Percentiles rank a stretch among this genome's conserved stretches.
phyloP scores from a whole-genome alignment of 2,888 invertebrate species.

The Nomada fabriciana region DNA sequence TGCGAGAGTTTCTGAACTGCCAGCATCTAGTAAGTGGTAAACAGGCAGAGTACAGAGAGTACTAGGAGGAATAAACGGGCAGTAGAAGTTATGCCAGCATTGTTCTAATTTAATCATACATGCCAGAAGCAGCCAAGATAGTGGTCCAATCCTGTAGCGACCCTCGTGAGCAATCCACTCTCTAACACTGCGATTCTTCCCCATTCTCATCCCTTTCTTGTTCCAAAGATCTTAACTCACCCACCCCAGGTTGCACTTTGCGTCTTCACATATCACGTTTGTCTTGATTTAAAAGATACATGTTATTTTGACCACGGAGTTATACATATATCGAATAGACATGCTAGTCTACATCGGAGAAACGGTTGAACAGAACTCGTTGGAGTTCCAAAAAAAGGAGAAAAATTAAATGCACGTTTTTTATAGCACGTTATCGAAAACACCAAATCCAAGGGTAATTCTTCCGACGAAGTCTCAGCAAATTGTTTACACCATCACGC shows the following conservation, averaged over 20 bases:
- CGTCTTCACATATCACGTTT: background rate
- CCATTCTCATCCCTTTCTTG: background rate
- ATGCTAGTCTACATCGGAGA: too few relatives aligned
- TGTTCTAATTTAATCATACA: slow-evolving; percentile 81
- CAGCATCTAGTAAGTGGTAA: slow-evolving; percentile 71
- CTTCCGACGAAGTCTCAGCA: background rate
- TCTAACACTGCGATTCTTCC: slow-evolving; percentile 53
- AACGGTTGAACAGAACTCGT: too few relatives aligned
- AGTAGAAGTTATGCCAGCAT: slow-evolving; percentile 75
- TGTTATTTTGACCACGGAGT: background rate
- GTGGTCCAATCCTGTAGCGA: slow-evolving; percentile 60
- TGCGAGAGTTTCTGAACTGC: slow-evolving; percentile 68
- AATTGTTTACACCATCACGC: slow-evolving; percentile 13
- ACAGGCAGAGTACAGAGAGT: slow-evolving; percentile 58
- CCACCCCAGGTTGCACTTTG: background rate
- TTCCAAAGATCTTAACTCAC: slow-evolving; percentile 7
- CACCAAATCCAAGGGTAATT: background rate
- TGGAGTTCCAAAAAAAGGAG: background rate
- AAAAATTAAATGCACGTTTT: background rate
- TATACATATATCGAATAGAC: too few relatives aligned
- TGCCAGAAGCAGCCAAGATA: slow-evolving; percentile 74
- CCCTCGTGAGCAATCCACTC: slow-evolving; percentile 55
- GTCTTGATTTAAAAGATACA: slow-evolving; percentile 14
- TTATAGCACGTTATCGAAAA: too few relatives aligned
- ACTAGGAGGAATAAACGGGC: slow-evolving; percentile 52